Evolutionary conservation across 2,888 invertebrate genomes (phyloP), one percentile per base, ranked within the genome.

Genomic region (Nasonia oneida): DNA sequence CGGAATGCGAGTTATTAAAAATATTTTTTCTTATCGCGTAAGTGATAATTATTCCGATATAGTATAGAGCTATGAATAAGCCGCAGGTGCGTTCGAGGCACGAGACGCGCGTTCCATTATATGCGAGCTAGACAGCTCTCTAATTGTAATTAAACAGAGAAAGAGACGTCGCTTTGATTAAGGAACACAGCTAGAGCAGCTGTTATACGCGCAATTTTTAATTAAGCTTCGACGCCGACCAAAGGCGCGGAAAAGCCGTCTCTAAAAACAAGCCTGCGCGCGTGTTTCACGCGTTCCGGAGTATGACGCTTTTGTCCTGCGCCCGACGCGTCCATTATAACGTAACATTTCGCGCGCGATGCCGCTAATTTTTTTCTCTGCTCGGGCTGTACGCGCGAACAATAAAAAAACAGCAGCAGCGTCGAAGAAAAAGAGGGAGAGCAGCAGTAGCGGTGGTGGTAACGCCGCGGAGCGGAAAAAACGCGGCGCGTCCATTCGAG

Each of bases 151-250:
- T 61, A 61, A 61, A 61, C 57, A 61, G n/a, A 61, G 57, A 61
- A 8, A 10, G 53, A n/a, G 57, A 61, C 23, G 47, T n/a, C 42
- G 42, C 73, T 73, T 73, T 23, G 42, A 73, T 73, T 73, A 73
- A 73, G 42, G 47, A 47, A 47, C 39, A n/a, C 73, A 53, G 53
- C 15, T 37, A 37, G 53, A 8, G 53, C 15, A 47, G 47, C 47
- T 47, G 47, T 47, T 47, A 47, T 42, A 42, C 10, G 42, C 53
- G 77, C 81, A 67, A 86, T 86, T 86, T 86, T 86, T 86, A 81
- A 86, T 84, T 86, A 84, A 87, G 86, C 84, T 88, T 87, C 79
- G 79, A 86, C 84, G 78, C 81, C 79, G 70, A 79, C 86, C 86
- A 85, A 84, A 84, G 84, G 67, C 67, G 67, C 67, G 33, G n/a